phyloP scores from a whole-genome alignment of 2,113 vertebrate species.

The Puffinus mauretanicus region DNA sequence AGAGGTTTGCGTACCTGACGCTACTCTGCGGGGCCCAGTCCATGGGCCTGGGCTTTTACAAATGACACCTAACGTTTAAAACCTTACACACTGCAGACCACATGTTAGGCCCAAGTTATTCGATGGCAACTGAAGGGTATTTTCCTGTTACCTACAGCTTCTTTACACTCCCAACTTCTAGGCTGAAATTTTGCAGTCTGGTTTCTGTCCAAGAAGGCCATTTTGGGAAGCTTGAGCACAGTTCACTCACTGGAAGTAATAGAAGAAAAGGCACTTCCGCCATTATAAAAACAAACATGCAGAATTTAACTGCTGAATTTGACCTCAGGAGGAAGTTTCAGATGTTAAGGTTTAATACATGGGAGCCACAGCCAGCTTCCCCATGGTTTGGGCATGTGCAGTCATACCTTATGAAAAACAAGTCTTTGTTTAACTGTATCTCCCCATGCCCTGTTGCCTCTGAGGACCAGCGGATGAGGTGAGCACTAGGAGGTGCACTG shows the following conservation, averaged over 20 bases:
- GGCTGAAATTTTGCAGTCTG: background rate
- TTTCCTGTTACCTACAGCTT: background rate
- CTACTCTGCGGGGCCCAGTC: background rate
- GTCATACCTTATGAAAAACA: background rate
- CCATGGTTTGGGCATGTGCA: background rate
- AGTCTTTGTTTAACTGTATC: background rate
- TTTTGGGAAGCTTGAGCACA: background rate
- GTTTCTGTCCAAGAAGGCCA: constrained; percentile 4
- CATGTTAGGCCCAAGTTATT: background rate
- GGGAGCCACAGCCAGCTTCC: background rate
- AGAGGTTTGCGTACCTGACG: background rate
- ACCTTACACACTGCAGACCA: background rate
- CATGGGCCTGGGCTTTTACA: background rate
- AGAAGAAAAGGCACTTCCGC: background rate
- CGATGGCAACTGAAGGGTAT: background rate
- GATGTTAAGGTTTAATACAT: background rate
- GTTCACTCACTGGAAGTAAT: background rate
- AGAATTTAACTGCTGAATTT: background rate
- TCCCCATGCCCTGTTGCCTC: background rate
- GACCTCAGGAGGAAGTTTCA: background rate
- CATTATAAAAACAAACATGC: background rate
- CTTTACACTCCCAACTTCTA: background rate
- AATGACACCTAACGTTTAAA: background rate
- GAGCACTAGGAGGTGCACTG: background rate
- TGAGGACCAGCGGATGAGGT: background rate